A percentile compares a stretch with the other conserved stretches of the same genome.
These are phyloP conservation scores for Scomberomorus guttatus DNA, from an alignment of 2,797 vertebrate genomes.

Conservation along the genomic window DNA sequence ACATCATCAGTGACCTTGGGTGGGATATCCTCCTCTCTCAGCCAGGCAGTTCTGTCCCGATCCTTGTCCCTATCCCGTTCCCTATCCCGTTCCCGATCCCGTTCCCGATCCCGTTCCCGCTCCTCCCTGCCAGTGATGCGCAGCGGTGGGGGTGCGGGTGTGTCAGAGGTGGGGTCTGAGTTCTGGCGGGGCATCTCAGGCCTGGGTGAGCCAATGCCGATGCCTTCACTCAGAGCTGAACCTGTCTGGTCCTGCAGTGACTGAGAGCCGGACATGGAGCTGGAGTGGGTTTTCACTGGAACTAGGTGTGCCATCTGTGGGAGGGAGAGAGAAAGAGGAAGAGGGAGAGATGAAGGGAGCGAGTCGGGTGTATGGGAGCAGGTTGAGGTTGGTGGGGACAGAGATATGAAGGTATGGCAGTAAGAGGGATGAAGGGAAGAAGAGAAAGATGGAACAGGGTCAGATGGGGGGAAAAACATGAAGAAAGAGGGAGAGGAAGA, in stretches of 20 bases:
- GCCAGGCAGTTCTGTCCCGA: conserved; percentile 76
- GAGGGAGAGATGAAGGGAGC: background rate
- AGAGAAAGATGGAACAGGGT: background rate
- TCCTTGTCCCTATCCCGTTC: conserved; percentile 87
- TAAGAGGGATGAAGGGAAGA: no score
- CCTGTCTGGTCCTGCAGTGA: conserved; percentile 95
- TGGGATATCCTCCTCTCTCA: conserved; percentile 79
- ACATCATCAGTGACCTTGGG: conserved; percentile 72
- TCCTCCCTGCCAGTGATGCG: conserved; percentile 85
- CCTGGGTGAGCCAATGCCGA: conserved; percentile 86
- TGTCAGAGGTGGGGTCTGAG: conserved; percentile 96
- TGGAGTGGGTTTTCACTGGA: conserved; percentile 92
- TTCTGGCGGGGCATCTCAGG: conserved; percentile 96
- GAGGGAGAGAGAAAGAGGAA: background rate
- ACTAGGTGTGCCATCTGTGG: conserved; percentile 92
- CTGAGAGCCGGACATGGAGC: conserved; percentile 94
- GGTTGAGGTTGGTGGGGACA: background rate
- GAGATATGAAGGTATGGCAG: background rate
- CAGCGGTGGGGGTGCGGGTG: conserved; percentile 87
- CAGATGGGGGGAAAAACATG: no score
- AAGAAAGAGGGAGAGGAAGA: background rate
- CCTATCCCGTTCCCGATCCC: conserved; percentile 90
- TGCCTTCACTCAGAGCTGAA: conserved; percentile 89
- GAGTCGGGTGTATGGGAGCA: background rate
- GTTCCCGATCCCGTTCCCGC: conserved; percentile 91